Percentiles rank a stretch among this genome's conserved stretches.
Evolutionary conservation across 2,797 vertebrate genomes (phyloP).

Genomic region (Bovichtus diacanthus): DNA sequence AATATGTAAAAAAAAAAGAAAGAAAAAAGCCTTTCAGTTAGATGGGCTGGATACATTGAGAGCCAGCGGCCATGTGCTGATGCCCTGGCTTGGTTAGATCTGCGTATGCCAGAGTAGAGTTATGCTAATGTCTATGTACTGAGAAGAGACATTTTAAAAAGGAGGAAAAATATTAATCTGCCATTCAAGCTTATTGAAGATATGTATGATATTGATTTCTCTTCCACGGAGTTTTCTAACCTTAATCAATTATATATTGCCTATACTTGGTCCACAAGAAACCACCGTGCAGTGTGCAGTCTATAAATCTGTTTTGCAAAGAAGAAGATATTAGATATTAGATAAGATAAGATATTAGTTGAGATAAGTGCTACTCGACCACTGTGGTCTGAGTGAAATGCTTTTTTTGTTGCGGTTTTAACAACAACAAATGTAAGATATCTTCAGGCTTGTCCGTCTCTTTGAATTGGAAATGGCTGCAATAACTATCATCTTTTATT

Average conservation of each 20-base stretch:
- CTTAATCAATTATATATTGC: constrained; percentile 34
- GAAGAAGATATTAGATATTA: constrained; percentile 10
- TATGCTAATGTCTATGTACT: constrained; percentile 39
- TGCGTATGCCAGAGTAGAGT: constrained; percentile 38
- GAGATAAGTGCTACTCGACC: not conserved
- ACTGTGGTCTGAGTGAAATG: not conserved
- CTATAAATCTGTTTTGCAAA: constrained; percentile 20
- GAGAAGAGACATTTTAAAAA: constrained; percentile 37
- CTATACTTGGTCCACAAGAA: constrained; percentile 21
- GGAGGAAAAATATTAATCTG: constrained; percentile 40
- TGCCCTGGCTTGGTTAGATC: constrained; percentile 49
- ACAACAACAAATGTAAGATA: not conserved
- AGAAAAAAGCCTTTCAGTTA: constrained; percentile 43
- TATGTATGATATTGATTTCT: constrained; percentile 42
- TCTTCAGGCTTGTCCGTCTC: not conserved
- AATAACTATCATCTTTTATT: not conserved
- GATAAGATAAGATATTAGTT: too few species aligned
- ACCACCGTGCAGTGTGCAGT: constrained; percentile 11
- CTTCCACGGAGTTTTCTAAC: constrained; percentile 15
- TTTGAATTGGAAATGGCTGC: not conserved
- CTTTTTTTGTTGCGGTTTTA: not conserved
- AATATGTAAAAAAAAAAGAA: constrained; percentile 58
- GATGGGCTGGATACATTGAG: constrained; percentile 45
- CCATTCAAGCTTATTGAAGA: constrained; percentile 39
- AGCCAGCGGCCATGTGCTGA: constrained; percentile 42